Conservation (phyloP, 1,140 invertebrate genomes). For the Harlomillsia oculata region DNA sequence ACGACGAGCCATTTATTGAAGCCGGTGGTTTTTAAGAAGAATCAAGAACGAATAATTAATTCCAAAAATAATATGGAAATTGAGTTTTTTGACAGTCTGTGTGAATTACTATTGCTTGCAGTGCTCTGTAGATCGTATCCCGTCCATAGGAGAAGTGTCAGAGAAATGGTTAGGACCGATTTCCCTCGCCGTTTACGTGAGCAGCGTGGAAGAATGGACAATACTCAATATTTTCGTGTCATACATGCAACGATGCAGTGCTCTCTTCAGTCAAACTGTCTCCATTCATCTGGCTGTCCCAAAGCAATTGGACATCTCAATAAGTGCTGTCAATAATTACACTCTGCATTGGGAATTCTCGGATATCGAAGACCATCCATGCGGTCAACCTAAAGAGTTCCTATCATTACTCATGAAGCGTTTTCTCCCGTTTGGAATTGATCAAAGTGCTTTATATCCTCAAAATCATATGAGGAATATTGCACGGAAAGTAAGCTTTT, state of each 20-base stretch:
- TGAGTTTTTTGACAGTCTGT: too few relatives aligned
- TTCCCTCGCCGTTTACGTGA: conserved; percentile 27
- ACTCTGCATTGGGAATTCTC: conserved; percentile 5
- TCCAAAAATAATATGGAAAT: too few relatives aligned
- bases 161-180: conserved; percentile 33
- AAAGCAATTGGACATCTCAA: not conserved
- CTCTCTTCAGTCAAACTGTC: conserved; percentile 27
- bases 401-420: conserved; percentile 17
- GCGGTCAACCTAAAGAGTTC: conserved; percentile 28
- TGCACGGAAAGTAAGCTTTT: conserved; percentile 51
- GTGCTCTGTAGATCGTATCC: conserved; percentile 28
- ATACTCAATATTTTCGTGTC: conserved; percentile 20
- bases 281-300: conserved; percentile 32
- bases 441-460: conserved; percentile 49
- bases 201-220: conserved; percentile 14
- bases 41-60: too few relatives aligned
- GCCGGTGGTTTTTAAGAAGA: too few relatives aligned
- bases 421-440: conserved; percentile 22
- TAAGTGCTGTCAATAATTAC: not conserved
- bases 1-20: too few relatives aligned
- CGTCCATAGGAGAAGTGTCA: conserved; percentile 27
- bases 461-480: conserved; percentile 78
- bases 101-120: too few relatives aligned
- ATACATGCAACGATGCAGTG: conserved; percentile 30
- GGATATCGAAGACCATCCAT: conserved; percentile 12